A percentile compares a stretch with the other conserved stretches of the same genome.
These are phyloP conservation scores for Radopholus similis DNA, from an alignment of 1,140 invertebrate species.

Conservation along the genomic window DNA sequence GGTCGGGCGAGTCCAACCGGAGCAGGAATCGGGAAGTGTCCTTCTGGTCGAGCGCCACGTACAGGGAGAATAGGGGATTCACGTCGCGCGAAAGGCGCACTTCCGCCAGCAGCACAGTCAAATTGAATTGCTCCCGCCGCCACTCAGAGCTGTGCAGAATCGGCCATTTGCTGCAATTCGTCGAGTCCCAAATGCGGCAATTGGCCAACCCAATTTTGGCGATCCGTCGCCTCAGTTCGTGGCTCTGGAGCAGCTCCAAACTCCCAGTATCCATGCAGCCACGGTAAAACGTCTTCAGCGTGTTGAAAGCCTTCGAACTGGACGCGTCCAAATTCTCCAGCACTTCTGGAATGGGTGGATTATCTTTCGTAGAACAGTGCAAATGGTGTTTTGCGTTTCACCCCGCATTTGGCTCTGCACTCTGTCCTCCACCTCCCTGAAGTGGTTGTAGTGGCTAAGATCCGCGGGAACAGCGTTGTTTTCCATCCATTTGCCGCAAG, in stretches of 20 bases:
- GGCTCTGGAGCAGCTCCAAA: conserved; percentile 20
- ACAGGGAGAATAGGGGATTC: conserved; percentile 44
- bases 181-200: not conserved
- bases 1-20: too few species aligned
- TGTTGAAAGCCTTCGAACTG: conserved; percentile 38
- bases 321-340: conserved; percentile 30
- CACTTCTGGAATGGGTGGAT: conserved; percentile 28
- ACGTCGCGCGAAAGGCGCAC: conserved; percentile 32
- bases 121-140: conserved; percentile 25
- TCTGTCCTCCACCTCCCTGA: conserved; percentile 38
- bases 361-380: too few species aligned
- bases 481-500: conserved; percentile 38
- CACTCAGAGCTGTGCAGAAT: conserved; percentile 41
- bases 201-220: not conserved
- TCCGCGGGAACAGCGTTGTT: conserved; percentile 43
- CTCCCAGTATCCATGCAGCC: conserved; percentile 41
- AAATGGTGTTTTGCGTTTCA: not conserved
- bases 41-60: conserved; percentile 44
- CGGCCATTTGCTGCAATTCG: conserved; percentile 18
- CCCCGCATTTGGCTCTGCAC: conserved; percentile 41
- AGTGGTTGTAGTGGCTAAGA: conserved; percentile 47
- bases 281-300: conserved; percentile 34
- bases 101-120: conserved; percentile 35
- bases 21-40: conserved; percentile 30
- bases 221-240: conserved; percentile 2